Evolutionary conservation across 2,888 invertebrate genomes (phyloP), one percentile per base, ranked within the genome.

Genomic region (Drosophila meridiana): DNA sequence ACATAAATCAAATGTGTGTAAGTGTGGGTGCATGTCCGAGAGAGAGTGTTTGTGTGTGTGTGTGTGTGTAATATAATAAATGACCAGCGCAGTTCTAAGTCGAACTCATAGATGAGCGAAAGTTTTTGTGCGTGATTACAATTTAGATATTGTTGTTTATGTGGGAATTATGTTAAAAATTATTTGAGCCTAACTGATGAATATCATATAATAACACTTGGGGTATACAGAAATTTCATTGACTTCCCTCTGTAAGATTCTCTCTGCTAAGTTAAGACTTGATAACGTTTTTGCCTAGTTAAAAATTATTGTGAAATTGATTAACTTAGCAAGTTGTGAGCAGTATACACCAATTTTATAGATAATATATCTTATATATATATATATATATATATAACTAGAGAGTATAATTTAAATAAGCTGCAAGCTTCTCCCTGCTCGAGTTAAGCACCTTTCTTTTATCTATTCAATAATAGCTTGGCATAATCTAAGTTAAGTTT

Each of bases 1-100:
- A 9, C 59, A 61, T 67, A 75, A 86, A 73, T 81, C 75, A 78
- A 64, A 77, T 61, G 52, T 43, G 45, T 30, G 28, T 48, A 43
- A 45, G 38, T 52, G 53, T 36, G 50, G 9, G 32, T 32, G 53
- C 6, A 4, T 5, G 32, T 34, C 0, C 5, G 9, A 0, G 20
- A 26, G 26, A n/a, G 20, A 11, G 11, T 6, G 38, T n/a, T n/a
- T 38, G 28, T 42, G 28, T 43, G 61, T 57, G 43, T 2, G 45
- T 8, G 34, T 45, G 60, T 56, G 43, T 4, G 42, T 55, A 45
- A 7, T 30, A 13, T 13, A 55, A 75, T 60, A 74, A 75, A 74
- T 74, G 38, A 45, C 14, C 52, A 36, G 28, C 13, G 9, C 45
- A 20, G 30, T 26, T 14, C 55, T 53, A 8, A 36, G 6, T 13